Base-by-base conservation (phyloP, 2,797 vertebrate genomes). In the Gila robusta region DNA sequence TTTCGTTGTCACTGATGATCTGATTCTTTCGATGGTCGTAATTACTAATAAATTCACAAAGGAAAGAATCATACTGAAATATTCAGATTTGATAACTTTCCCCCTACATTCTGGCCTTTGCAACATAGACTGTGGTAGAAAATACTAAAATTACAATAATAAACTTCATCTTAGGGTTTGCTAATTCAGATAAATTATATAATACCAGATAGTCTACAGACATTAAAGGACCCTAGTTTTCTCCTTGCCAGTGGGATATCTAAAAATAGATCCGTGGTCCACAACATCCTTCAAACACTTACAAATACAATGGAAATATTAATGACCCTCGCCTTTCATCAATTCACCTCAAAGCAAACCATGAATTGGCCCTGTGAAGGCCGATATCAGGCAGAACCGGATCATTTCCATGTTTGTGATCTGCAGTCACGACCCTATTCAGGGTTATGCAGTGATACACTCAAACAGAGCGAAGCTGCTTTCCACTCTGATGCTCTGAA, bases 361-460 rank as follows among this genome's bases (percentile, higher is more conserved):
- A 73, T 67, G 19, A 83, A 52, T 66, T 67, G 9, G 66, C 66
- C 44, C 21, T 66, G 49, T 64, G 19, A 74, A 76, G 14, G 37
- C 64, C 64, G 19, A 71, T 52, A 79, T 77, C 41, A 78, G 71
- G 70, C 67, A 84, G 6, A 49, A 78, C 26, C 19, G 70, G 41
- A 87, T 89, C 39, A 90, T 91, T 91, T 87, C 81, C 87, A 90
- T 91, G 81, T 87, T 74, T 90, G 82, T 89, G 56, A 84, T 41
- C 16, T 79, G 71, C 66, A 81, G 82, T 90, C 87, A 89, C 85
- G 83, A 90, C 84, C 79, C 76, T 59, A 87, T 88, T 91, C 83
- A 86, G 79, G 70, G 37, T 76, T 72, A 81, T 52, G 59, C 44
- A 19, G 59, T 26, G 56, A 66, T 26, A 37, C 72, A 47, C 76